Percentiles rank a stretch among this genome's conserved stretches.
Conservation (phyloP, 2,888 invertebrate genomes). For the Agonopterix arenella region DNA sequence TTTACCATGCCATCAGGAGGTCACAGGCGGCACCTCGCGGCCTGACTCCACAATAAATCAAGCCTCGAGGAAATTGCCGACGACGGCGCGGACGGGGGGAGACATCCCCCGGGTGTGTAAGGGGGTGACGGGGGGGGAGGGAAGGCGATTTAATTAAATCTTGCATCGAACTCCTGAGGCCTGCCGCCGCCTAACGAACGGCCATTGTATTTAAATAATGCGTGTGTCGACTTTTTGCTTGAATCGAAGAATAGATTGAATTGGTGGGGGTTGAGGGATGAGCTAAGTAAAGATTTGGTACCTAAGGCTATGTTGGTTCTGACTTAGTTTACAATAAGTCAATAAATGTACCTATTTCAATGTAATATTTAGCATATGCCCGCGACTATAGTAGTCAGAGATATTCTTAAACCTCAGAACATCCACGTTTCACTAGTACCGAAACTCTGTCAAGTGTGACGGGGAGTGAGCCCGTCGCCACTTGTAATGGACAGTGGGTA, state of each 20-base stretch:
- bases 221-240: slow-evolving; percentile 64
- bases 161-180: slow-evolving; percentile 78
- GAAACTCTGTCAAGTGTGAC: too few relatives aligned
- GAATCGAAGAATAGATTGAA: slow-evolving; percentile 4
- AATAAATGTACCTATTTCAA: too few relatives aligned
- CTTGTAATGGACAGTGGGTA: too few relatives aligned
- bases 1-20: slow-evolving; percentile 37
- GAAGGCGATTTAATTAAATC: slow-evolving; percentile 78
- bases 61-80: slow-evolving; percentile 70
- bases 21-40: slow-evolving; percentile 50
- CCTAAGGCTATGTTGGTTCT: not conserved
- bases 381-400: too few relatives aligned
- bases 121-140: slow-evolving; percentile 21
- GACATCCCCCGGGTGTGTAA: slow-evolving; percentile 4
- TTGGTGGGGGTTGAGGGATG: not conserved
- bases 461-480: too few relatives aligned
- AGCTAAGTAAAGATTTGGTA: not conserved
- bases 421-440: too few relatives aligned
- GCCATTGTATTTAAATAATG: slow-evolving; percentile 75
- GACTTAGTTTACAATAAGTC: not conserved
- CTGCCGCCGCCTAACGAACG: slow-evolving; percentile 70
- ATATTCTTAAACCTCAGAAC: too few relatives aligned
- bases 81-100: slow-evolving; percentile 30
- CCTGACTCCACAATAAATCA: slow-evolving; percentile 73
- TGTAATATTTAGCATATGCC: too few relatives aligned